phyloP scores from a whole-genome alignment of 2,888 invertebrate species.

The Homarus gammarus region DNA sequence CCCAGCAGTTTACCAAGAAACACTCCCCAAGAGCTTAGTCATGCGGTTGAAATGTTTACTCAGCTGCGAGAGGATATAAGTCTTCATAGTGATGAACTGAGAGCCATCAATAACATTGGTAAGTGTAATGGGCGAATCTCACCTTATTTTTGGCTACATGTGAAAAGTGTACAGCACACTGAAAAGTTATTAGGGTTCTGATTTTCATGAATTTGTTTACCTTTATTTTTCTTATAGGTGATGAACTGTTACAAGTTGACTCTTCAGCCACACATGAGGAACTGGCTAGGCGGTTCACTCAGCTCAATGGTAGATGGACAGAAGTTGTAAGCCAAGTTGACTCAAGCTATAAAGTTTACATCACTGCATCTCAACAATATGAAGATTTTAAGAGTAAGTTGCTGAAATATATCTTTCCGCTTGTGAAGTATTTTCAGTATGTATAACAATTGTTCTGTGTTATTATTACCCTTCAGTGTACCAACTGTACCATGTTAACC shows the following conservation, averaged over 20 bases:
- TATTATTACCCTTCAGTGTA: too few relatives aligned
- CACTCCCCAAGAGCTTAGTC: constrained; percentile 44
- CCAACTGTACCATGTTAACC: too few relatives aligned
- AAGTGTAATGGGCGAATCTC: neutral
- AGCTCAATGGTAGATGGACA: constrained; percentile 86
- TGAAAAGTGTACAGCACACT: too few relatives aligned
- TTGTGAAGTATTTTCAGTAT: too few relatives aligned
- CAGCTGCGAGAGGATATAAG: constrained; percentile 48
- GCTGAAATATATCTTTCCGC: too few relatives aligned
- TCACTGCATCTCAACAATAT: constrained; percentile 87
- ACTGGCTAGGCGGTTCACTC: constrained; percentile 85
- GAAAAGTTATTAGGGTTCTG: too few relatives aligned
- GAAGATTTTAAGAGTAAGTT: constrained; percentile 84
- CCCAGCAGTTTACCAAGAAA: constrained; percentile 81
- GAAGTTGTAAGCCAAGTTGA: constrained; percentile 86
- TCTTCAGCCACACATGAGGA: constrained; percentile 79
- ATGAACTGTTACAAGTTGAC: constrained; percentile 58
- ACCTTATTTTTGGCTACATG: neutral
- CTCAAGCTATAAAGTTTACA: constrained; percentile 82
- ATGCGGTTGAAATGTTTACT: constrained; percentile 11
- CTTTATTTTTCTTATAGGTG: constrained; percentile 43
- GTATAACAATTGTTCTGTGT: too few relatives aligned
- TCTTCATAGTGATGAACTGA: constrained; percentile 33
- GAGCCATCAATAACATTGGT: constrained; percentile 60
- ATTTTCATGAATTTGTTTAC: too few relatives aligned